Evolutionary conservation across 2,113 vertebrate species (phyloP), one percentile per base, ranked within the genome.

Genomic region (Mastomys coucha): DNA sequence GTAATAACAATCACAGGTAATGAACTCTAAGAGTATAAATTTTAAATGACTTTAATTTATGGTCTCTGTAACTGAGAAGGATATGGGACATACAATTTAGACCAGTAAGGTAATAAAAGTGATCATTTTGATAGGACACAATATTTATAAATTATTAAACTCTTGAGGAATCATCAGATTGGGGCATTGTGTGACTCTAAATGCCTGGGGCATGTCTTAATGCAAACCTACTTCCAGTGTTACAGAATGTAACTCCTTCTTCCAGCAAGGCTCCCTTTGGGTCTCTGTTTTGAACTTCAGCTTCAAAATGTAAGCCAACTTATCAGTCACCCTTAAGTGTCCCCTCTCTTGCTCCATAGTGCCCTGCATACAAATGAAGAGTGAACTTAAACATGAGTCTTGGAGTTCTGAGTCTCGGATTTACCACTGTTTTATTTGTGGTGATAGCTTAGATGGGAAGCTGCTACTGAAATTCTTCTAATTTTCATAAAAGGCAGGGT

Each of bases 1-100:
- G 45, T 97, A 97, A 98, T 97, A 98, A 88, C 96, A 98, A 97
- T 97, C 96, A 91, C 49, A 98, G 96, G 97, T 97, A 98, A 98
- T 98, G 97, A 99, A 98, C 98, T 98, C 51, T 97, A 95, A 88
- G 97, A 97, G 96, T 98, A 97, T 98, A 97, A 98, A 98, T 98
- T 98, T 94, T 97, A 97, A 92, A 95, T 98, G 97, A 96, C 95
- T 98, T 98, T 98, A 98, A 98, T 98, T 98, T 98, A 98, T 97
- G 94, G 86, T 86, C 94, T 49, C 88, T 98, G 58, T 97, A 97
- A 96, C 98, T 97, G 97, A 98, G 98, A 98, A 96, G 94, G 97
- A 98, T 96, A 98, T 98, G 91, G 69, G 1, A 56, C 90, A 97
- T 97, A 97, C 95, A 97, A 96, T 97, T 95, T 96, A 97, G 95